These are phyloP conservation scores for Hippocampus mohnikei DNA, from an alignment of 2,113 vertebrate genomes.

Conservation along the genomic window DNA sequence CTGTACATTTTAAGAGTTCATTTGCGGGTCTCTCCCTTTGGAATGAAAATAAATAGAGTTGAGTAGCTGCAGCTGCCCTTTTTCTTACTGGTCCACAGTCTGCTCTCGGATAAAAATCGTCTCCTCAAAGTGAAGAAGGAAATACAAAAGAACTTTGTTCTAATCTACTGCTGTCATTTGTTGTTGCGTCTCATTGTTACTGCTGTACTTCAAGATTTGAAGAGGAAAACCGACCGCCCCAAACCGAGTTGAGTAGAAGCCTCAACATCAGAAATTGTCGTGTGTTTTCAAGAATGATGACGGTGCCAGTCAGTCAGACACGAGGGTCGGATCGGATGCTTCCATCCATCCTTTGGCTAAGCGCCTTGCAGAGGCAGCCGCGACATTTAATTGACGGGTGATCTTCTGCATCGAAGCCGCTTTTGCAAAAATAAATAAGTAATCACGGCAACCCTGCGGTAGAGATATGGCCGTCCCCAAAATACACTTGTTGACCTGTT, in stretches of 20 bases:
- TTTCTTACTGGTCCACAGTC: too few relatives aligned
- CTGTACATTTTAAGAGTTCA: too few relatives aligned
- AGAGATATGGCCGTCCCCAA: conserved; percentile 35
- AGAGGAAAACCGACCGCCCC: neutral
- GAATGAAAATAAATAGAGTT: too few relatives aligned
- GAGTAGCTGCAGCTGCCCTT: too few relatives aligned
- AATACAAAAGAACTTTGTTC: neutral
- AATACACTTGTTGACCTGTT: conserved; percentile 12
- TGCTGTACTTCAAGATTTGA: neutral
- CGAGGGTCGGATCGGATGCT: neutral
- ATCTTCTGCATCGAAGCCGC: conserved; percentile 3
- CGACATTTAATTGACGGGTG: conserved; percentile 11
- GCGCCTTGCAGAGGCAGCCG: neutral
- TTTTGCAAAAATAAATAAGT: neutral
- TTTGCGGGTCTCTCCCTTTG: too few relatives aligned
- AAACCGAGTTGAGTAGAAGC: neutral
- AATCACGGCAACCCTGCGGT: neutral
- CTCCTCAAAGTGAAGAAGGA: neutral
- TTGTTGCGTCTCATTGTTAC: neutral
- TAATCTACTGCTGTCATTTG: too few relatives aligned
- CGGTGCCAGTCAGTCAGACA: neutral
- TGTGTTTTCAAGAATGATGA: neutral
- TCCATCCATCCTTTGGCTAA: too few relatives aligned
- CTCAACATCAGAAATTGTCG: neutral
- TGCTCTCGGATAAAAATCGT: too few relatives aligned